phyloP scores from a whole-genome alignment of 2,113 vertebrate genomes.

The Oryzias woworae region DNA sequence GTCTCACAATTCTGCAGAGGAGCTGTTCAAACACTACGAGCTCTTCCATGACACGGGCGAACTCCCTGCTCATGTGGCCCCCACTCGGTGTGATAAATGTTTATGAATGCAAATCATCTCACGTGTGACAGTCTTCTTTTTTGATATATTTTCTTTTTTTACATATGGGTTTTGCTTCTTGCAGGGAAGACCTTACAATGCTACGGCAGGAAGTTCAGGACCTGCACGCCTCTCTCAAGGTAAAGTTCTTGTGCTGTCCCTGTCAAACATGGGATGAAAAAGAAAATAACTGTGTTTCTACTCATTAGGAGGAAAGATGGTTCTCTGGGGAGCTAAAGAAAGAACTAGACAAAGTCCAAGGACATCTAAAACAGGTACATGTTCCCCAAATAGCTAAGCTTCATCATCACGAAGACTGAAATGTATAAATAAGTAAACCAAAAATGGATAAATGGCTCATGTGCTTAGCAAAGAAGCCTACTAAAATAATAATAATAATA shows the following conservation, averaged over 20 bases:
- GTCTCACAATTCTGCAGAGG: constrained; percentile 95
- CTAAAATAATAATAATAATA: too few species aligned
- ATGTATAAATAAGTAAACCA: neutral
- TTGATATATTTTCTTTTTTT: neutral
- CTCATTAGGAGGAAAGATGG: constrained; percentile 92
- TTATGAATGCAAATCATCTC: neutral
- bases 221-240: constrained; percentile 93
- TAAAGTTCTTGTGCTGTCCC: constrained; percentile 43
- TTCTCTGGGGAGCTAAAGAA: constrained; percentile 98
- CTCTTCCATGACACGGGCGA: constrained; percentile 90
- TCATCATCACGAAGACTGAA: neutral
- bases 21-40: constrained; percentile 97
- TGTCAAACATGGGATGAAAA: neutral
- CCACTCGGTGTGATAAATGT: constrained; percentile 78
- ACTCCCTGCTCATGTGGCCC: constrained; percentile 81
- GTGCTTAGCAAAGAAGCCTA: too few species aligned
- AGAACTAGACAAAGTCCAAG: constrained; percentile 97
- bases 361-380: constrained; percentile 98
- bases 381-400: constrained; percentile 81
- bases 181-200: constrained; percentile 88
- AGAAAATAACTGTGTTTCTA: constrained; percentile 7
- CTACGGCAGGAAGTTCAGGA: constrained; percentile 95
- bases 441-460: neutral
- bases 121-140: neutral
- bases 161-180: constrained; percentile 13